phyloP scores from a whole-genome alignment of 2,113 vertebrate species.

The Coryphaenoides rupestris region DNA sequence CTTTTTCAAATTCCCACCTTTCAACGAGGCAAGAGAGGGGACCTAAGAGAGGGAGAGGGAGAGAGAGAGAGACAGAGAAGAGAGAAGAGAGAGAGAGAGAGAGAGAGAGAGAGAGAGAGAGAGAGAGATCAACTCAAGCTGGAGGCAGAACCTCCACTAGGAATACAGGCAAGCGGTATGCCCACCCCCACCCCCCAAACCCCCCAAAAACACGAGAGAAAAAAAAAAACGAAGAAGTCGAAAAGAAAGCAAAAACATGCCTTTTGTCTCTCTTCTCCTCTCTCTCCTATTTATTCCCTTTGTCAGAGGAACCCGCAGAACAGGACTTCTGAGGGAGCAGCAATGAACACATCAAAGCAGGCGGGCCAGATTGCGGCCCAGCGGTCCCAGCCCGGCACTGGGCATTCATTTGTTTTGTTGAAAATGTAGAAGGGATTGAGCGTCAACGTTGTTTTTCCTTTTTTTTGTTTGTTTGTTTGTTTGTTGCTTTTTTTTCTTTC shows the following conservation, averaged over 20 bases:
- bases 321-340: conserved; percentile 66
- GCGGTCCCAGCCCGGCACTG: conserved; percentile 60
- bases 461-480: conserved; percentile 43
- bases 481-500: conserved; percentile 10
- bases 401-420: conserved; percentile 70
- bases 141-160: conserved; percentile 62
- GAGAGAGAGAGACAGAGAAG: conserved; percentile 1
- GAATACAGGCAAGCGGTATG: conserved; percentile 64
- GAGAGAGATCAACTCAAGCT: conserved; percentile 48
- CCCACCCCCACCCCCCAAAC: too few species aligned
- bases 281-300: conserved; percentile 69
- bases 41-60: conserved; percentile 27
- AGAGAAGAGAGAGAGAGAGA: conserved; percentile 4
- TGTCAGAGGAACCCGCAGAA: conserved; percentile 62
- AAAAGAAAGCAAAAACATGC: conserved; percentile 50
- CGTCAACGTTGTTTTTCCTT: conserved; percentile 19
- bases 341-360: conserved; percentile 70
- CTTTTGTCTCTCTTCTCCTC: conserved; percentile 56
- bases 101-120: conserved; percentile 20
- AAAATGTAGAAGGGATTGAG: conserved; percentile 54
- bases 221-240: conserved; percentile 41
- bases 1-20: conserved; percentile 40
- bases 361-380: conserved; percentile 68
- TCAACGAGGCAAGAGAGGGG: conserved; percentile 33
- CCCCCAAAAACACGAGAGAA: too few species aligned